Conservation (phyloP, 2,797 vertebrate species). For the Parotocinclus haroldoi region DNA sequence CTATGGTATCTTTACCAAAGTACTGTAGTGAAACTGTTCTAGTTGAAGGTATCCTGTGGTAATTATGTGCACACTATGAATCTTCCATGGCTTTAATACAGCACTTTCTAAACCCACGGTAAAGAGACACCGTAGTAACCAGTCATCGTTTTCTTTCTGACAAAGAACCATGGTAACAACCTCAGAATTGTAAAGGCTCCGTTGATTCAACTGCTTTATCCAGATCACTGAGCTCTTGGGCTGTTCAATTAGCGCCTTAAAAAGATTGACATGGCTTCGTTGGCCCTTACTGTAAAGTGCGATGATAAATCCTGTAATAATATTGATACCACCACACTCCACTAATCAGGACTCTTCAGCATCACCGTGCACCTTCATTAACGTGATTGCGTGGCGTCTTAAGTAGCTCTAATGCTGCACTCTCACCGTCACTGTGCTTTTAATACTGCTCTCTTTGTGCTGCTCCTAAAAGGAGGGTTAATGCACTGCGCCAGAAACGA, state of each 20-base stretch:
- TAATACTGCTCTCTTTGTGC: constrained; percentile 83
- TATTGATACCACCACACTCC: neutral
- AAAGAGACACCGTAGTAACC: no score
- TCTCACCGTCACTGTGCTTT: constrained; percentile 60
- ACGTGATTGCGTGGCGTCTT: constrained; percentile 36
- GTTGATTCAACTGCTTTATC: no score
- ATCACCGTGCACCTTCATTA: constrained; percentile 12
- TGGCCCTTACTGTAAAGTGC: neutral
- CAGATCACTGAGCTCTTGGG: neutral
- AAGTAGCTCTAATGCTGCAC: constrained; percentile 44
- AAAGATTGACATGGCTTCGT: no score
- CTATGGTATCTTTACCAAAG: no score
- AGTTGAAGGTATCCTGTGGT: no score
- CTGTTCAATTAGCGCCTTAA: constrained; percentile 1
- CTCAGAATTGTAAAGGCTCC: no score
- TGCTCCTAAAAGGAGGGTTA: constrained; percentile 86
- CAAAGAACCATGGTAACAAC: no score
- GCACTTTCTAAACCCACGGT: no score
- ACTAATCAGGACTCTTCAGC: constrained; percentile 18
- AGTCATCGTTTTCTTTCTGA: no score
- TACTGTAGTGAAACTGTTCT: no score
- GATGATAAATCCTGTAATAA: neutral
- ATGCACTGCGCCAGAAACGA: constrained; percentile 95
- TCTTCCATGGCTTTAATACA: no score
- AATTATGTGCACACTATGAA: no score